Evolutionary conservation across 1,140 invertebrate genomes (phyloP), one percentile per base, ranked within the genome.

Genomic region (Pogonomyrmex californicus): DNA sequence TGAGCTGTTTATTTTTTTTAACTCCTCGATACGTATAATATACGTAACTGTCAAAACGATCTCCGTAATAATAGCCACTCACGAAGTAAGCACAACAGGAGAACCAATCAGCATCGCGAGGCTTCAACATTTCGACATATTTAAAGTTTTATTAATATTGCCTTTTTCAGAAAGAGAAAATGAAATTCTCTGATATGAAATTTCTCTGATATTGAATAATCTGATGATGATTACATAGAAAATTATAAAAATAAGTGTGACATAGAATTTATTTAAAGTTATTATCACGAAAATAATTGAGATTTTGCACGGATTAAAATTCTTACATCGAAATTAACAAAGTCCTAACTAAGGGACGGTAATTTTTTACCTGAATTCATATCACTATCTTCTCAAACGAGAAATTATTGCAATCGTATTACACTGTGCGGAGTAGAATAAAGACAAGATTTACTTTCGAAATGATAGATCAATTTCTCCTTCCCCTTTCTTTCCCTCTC

Each of bases 381-480:
- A 6, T 82, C 33, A 9, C 38, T n/a, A 14, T 70, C 65, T n/a
- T 12, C n/a, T 17, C 54, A 36, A 62, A 75, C 30, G 79, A 58
- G 66, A 47, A 82, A 82, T 82, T 73, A 73, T 70, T 60, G 54
- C 30, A 83, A 83, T 83, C 54, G n/a, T 54, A 60, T 83, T 83
- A 83, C 54, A 23, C 17, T 38, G 66, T 6, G 66, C 41, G 14
- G 79, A 36, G 17, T 30, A 51, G 66, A 82, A 83, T 73, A 47
- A 83, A 60, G 68, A 60, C 56, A 73, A 83, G 41, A 83, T 83
- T 83, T 83, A 83, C 79, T 47, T 47, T 75, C 54, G 79, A 73
- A 83, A 83, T 83, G 68, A 83, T 60, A 60, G 68, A 75, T 83
- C 79, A 49, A 83, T 83, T 54, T 68, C 63, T 4, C 9, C 12